phyloP scores from a whole-genome alignment of 2,888 invertebrate genomes.

The Harpalus rubripes region DNA sequence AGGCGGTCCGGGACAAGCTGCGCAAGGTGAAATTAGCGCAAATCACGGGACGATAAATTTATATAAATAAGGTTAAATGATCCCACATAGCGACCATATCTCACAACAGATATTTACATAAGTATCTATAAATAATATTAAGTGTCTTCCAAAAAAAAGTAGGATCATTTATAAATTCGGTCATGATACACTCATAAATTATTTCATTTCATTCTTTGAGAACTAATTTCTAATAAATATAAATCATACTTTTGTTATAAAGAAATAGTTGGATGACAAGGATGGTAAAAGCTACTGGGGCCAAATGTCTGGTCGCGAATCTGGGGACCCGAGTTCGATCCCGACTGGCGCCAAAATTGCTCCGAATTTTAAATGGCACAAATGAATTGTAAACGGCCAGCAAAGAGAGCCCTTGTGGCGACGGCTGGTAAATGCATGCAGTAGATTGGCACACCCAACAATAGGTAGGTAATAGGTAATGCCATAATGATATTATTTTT shows the following conservation, averaged over 20 bases:
- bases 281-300: background rate
- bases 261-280: background rate
- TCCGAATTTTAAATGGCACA: background rate
- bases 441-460: no score
- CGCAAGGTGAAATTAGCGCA: conserved; percentile 33
- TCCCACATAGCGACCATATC: background rate
- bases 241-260: background rate
- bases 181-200: background rate
- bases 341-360: background rate
- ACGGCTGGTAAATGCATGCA: no score
- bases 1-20: conserved; percentile 26
- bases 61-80: conserved; percentile 42
- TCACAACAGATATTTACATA: conserved; percentile 9
- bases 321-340: no score
- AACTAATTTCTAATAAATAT: background rate
- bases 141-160: background rate
- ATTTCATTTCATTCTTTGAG: background rate
- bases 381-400: no score
- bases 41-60: conserved; percentile 19
- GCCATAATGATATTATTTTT: no score
- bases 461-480: no score
- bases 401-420: no score
- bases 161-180: background rate
- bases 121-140: conserved; percentile 1
- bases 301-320: no score